A percentile compares a stretch with the other conserved stretches of the same genome.
phyloP scores from a whole-genome alignment of 2,888 invertebrate genomes.

The Lasioglossum calceatum region DNA sequence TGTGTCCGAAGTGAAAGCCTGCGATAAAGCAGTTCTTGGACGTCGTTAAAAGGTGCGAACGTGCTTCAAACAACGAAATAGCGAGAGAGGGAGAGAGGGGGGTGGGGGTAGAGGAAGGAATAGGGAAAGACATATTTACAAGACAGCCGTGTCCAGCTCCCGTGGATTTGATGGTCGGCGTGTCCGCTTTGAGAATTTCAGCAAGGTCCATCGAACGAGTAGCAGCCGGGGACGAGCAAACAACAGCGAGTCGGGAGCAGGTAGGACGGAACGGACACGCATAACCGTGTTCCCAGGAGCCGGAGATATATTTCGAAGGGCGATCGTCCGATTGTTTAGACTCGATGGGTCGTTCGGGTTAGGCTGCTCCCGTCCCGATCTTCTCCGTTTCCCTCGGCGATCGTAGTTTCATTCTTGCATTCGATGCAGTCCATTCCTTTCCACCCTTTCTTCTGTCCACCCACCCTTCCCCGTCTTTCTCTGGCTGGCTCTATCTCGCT shows the following conservation, averaged over 20 bases:
- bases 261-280: conserved; percentile 66
- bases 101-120: neutral
- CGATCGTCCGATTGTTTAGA: conserved; percentile 80
- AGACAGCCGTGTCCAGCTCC: conserved; percentile 23
- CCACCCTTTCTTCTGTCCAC: conserved; percentile 44
- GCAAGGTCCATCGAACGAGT: conserved; percentile 41
- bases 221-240: conserved; percentile 28
- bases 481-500: neutral
- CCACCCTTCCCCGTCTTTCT: conserved; percentile 30
- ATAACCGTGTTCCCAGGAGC: conserved; percentile 77
- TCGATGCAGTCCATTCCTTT: conserved; percentile 45
- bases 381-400: conserved; percentile 26
- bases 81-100: neutral
- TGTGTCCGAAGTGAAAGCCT: neutral
- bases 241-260: conserved; percentile 32
- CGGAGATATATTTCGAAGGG: conserved; percentile 75
- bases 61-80: neutral
- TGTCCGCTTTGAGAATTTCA: conserved; percentile 22
- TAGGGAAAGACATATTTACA: conserved; percentile 25
- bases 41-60: conserved; percentile 4
- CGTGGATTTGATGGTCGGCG: conserved; percentile 24
- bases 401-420: conserved; percentile 47
- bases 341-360: conserved; percentile 75
- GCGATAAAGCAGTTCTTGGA: neutral
- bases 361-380: conserved; percentile 63